Percentiles rank a stretch among this genome's conserved stretches.
Conservation (phyloP, 2,888 invertebrate genomes). For the Drosophila macrospina region DNA sequence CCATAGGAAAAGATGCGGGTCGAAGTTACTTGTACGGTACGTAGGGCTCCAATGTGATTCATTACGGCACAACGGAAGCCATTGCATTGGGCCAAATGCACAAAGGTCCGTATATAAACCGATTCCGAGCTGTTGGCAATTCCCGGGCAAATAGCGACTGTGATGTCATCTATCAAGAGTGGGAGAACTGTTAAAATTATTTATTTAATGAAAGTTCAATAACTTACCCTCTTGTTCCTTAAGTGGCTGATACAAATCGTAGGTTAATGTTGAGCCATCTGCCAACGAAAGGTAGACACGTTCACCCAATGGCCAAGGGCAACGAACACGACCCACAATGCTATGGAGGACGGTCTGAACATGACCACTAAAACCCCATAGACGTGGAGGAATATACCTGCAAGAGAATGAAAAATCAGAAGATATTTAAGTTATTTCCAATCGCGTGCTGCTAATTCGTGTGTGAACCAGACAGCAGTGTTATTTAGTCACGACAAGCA, state of each 20-base stretch:
- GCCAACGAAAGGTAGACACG: constrained; percentile 90
- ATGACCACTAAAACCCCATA: constrained; percentile 98
- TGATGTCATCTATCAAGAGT: constrained; percentile 90
- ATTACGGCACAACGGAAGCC: constrained; percentile 97
- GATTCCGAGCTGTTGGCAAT: constrained; percentile 98
- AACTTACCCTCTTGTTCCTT: constrained; percentile 82
- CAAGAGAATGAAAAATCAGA: constrained; percentile 71
- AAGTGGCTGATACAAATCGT: constrained; percentile 95
- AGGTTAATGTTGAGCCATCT: constrained; percentile 96
- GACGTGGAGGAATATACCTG: constrained; percentile 94
- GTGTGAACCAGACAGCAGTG: constrained; percentile 16
- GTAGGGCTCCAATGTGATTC: constrained; percentile 96
- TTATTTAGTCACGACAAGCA: neutral
- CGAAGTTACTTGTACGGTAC: constrained; percentile 93
- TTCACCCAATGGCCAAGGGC: constrained; percentile 95
- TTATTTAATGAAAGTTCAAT: neutral
- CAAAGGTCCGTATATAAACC: constrained; percentile 96
- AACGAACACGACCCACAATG: constrained; percentile 93
- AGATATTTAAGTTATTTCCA: constrained; percentile 10
- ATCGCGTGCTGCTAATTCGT: constrained; percentile 41
- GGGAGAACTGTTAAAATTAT: neutral
- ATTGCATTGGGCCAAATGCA: constrained; percentile 95
- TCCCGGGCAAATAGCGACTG: constrained; percentile 95
- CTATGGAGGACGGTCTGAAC: constrained; percentile 97
- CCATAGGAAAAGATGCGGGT: constrained; percentile 97